Evolutionary conservation across 2,113 vertebrate species (phyloP).

Genomic region (Baryphthengus martii): DNA sequence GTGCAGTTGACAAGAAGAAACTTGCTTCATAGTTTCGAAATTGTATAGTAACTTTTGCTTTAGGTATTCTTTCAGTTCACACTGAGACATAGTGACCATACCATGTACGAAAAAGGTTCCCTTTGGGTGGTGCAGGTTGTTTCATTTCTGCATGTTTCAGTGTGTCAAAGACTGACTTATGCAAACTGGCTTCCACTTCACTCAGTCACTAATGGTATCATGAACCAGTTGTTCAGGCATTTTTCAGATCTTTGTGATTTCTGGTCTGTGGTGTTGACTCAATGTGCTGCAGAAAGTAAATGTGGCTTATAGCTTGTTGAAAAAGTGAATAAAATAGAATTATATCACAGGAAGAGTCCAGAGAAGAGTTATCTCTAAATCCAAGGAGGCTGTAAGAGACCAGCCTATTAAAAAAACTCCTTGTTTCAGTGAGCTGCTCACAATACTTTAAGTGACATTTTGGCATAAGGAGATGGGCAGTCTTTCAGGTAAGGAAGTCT

Average conservation of each 20-base stretch:
- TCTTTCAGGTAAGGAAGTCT: neutral
- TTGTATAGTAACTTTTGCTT: neutral
- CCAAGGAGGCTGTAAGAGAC: neutral
- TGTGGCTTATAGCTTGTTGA: neutral
- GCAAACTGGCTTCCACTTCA: neutral
- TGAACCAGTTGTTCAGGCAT: neutral
- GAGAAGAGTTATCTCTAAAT: neutral
- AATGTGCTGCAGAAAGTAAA: neutral
- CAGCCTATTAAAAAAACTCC: neutral
- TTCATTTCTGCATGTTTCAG: rapidly evolving
- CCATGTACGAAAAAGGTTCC: neutral
- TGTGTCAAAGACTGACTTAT: neutral
- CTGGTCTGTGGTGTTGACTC: neutral
- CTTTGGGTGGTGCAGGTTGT: neutral
- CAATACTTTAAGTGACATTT: neutral
- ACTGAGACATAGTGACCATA: neutral
- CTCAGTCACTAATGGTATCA: neutral
- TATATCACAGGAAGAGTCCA: neutral
- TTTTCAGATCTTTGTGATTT: neutral
- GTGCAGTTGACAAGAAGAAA: neutral
- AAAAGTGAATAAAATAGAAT: neutral
- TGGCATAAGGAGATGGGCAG: neutral
- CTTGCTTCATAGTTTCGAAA: neutral
- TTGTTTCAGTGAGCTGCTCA: neutral
- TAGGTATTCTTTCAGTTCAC: neutral